Evolutionary conservation across 1,140 invertebrate genomes (phyloP).

Genomic region (Drosophila bocki): DNA sequence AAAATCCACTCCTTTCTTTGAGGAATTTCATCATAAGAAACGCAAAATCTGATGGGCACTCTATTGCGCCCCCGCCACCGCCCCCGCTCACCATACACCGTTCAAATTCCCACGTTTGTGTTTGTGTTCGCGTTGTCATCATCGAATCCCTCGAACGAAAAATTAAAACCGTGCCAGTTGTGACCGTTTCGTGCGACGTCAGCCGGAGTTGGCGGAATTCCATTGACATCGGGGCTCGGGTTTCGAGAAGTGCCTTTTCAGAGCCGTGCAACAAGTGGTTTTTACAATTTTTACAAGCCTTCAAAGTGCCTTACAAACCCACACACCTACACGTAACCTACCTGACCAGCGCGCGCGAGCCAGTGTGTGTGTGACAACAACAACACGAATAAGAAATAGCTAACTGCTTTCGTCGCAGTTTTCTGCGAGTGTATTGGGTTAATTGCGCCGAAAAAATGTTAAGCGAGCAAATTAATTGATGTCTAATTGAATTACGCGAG

Average conservation of each 20-base stretch:
- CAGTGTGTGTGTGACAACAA: slow-evolving; percentile 15
- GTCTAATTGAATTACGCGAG: slow-evolving; percentile 67
- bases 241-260: slow-evolving; percentile 25
- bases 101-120: slow-evolving; percentile 18
- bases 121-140: slow-evolving; percentile 59
- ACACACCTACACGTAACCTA: slow-evolving; percentile 34
- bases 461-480: slow-evolving; percentile 52
- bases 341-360: slow-evolving; percentile 24
- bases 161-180: slow-evolving; percentile 49
- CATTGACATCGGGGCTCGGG: slow-evolving; percentile 5
- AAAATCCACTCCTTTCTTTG: background rate
- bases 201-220: slow-evolving; percentile 42
- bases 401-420: slow-evolving; percentile 62
- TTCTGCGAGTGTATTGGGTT: slow-evolving; percentile 50
- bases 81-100: background rate
- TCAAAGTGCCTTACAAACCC: slow-evolving; percentile 59
- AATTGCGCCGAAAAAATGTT: slow-evolving; percentile 77
- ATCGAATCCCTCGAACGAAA: slow-evolving; percentile 36
- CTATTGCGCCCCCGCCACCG: slow-evolving; percentile 1
- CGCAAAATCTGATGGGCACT: background rate
- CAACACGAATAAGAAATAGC: slow-evolving; percentile 52
- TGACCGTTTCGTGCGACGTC: slow-evolving; percentile 37
- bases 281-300: slow-evolving; percentile 49
- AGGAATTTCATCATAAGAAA: background rate
- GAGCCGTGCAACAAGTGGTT: slow-evolving; percentile 69